Evolutionary conservation across 1,140 invertebrate species (phyloP).

Genomic region (Ctenoplectra terminalis): DNA sequence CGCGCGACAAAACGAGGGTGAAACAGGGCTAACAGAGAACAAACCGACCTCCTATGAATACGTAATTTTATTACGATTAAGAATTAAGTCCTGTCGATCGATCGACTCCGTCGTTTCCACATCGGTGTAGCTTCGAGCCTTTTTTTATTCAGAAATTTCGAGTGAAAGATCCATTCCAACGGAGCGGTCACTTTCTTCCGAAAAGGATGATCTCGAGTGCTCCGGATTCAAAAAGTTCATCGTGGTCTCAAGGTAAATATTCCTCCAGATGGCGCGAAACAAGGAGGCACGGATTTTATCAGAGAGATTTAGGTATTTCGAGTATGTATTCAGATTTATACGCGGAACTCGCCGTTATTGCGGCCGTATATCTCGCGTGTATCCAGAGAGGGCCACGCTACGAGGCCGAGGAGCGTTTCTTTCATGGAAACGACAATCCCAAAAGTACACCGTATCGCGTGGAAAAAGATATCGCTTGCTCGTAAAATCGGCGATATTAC

Average conservation of each 20-base stretch:
- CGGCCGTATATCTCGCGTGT: constrained; percentile 37
- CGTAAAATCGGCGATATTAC: constrained; percentile 54
- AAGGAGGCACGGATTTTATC: constrained; percentile 26
- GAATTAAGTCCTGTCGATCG: constrained; percentile 63
- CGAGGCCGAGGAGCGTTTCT: constrained; percentile 19
- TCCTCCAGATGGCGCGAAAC: neutral
- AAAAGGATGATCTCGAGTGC: no score
- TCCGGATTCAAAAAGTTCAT: constrained; percentile 20
- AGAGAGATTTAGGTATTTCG: constrained; percentile 44
- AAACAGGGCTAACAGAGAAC: constrained; percentile 20
- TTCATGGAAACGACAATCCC: constrained; percentile 44
- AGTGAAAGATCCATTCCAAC: neutral
- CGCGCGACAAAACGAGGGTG: neutral
- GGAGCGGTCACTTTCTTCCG: neutral
- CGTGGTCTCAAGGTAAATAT: constrained; percentile 10
- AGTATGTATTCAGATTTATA: constrained; percentile 55
- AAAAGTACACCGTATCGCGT: constrained; percentile 45
- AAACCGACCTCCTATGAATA: constrained; percentile 73
- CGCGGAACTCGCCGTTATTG: constrained; percentile 46
- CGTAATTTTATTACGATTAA: constrained; percentile 74
- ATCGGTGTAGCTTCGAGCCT: neutral
- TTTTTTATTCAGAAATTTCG: neutral
- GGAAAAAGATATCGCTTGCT: constrained; percentile 51
- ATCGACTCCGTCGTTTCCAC: neutral
- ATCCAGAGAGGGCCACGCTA: constrained; percentile 2